These are phyloP conservation scores for Reticulitermes lucifugus DNA, from an alignment of 2,888 invertebrate species.

Conservation along the genomic window DNA sequence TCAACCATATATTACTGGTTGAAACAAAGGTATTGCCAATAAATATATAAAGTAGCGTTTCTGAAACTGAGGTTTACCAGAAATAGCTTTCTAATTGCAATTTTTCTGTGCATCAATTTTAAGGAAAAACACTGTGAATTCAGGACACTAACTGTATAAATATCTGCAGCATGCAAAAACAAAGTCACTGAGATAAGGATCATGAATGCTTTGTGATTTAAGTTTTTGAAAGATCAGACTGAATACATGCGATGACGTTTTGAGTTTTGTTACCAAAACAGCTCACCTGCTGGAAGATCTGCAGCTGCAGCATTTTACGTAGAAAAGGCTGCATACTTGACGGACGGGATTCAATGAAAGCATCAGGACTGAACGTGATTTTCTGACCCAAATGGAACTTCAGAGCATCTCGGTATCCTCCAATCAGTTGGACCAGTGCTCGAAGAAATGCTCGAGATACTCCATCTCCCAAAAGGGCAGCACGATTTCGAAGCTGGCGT, in stretches of 20 bases:
- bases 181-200: too few relatives aligned
- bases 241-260: not conserved
- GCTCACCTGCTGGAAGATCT: constrained; percentile 91
- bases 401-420: constrained; percentile 93
- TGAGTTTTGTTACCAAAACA: too few relatives aligned
- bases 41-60: too few relatives aligned
- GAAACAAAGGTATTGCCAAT: too few relatives aligned
- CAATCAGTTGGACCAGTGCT: constrained; percentile 93
- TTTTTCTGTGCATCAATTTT: too few relatives aligned
- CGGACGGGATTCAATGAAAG: constrained; percentile 89
- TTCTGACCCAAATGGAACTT: constrained; percentile 77
- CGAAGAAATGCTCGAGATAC: constrained; percentile 93
- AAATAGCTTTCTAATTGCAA: too few relatives aligned
- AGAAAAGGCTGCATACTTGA: constrained; percentile 89
- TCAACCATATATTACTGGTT: not conserved
- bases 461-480: constrained; percentile 87
- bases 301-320: constrained; percentile 89
- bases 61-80: too few relatives aligned
- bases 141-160: too few relatives aligned
- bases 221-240: not conserved
- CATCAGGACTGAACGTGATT: constrained; percentile 88
- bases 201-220: not conserved
- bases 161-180: too few relatives aligned
- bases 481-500: constrained; percentile 79
- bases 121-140: too few relatives aligned